Percentiles rank a stretch among this genome's conserved stretches.
Conservation (phyloP, 2,888 invertebrate genomes). For the Campaea margaritaria region DNA sequence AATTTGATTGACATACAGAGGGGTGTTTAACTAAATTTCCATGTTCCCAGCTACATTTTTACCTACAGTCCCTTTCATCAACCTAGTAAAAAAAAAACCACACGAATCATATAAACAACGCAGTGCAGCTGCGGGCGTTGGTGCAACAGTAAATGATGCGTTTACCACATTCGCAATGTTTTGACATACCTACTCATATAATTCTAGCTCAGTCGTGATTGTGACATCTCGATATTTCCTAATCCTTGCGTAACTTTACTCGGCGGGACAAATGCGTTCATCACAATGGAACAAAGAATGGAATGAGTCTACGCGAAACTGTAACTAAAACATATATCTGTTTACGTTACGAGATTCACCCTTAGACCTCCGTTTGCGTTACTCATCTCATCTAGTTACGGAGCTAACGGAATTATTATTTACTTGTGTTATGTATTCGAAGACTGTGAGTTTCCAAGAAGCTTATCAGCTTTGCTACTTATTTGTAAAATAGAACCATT, state of each 20-base stretch:
- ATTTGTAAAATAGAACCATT: background rate
- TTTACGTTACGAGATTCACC: conserved; percentile 21
- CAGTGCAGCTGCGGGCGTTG: background rate
- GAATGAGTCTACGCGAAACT: conserved; percentile 6
- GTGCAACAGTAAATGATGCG: conserved; percentile 33
- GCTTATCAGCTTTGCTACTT: background rate
- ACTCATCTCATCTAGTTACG: conserved; percentile 9
- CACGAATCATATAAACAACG: too few species aligned
- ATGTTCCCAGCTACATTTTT: too few species aligned
- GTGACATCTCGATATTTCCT: background rate
- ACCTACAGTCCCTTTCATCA: too few species aligned
- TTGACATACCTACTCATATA: conserved; percentile 25
- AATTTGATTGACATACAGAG: too few species aligned
- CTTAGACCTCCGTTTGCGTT: conserved; percentile 15
- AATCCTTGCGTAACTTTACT: conserved; percentile 8
- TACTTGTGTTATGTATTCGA: conserved; percentile 1
- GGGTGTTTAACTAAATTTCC: too few species aligned
- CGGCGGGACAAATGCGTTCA: conserved; percentile 4
- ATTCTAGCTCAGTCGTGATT: conserved; percentile 10
- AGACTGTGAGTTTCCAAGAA: conserved; percentile 12
- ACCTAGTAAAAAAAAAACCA: too few species aligned
- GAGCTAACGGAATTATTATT: conserved; percentile 4
- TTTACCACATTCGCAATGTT: conserved; percentile 27
- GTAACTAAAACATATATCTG: conserved; percentile 17
- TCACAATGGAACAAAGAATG: conserved; percentile 20